A percentile compares a stretch with the other conserved stretches of the same genome.
phyloP scores from a whole-genome alignment of 2,888 invertebrate genomes.

The Netelia inedita region DNA sequence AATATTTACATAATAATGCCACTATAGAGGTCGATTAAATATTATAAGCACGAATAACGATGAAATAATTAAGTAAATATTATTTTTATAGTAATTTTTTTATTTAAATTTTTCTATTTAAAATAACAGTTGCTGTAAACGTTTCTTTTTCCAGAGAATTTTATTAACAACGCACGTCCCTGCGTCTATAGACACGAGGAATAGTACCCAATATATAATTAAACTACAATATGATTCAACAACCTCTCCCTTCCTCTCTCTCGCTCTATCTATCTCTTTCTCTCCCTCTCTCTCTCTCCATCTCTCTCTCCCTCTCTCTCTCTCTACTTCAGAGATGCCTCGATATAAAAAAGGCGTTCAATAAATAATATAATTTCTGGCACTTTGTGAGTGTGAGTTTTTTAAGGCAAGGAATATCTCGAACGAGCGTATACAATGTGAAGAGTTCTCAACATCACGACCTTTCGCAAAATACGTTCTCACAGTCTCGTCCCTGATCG shows the following conservation, averaged over 20 bases:
- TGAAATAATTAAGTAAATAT: too few relatives aligned
- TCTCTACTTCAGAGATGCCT: conserved; percentile 14
- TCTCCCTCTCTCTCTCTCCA: conserved; percentile 1
- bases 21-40: background rate
- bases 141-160: conserved; percentile 64
- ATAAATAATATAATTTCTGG: conserved; percentile 62
- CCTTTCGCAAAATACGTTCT: conserved; percentile 28
- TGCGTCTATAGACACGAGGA: conserved; percentile 15
- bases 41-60: background rate
- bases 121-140: background rate
- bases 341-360: conserved; percentile 39
- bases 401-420: background rate
- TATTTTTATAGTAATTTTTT: too few relatives aligned
- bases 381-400: conserved; percentile 26
- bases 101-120: background rate
- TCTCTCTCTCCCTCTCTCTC: conserved; percentile 17
- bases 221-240: conserved; percentile 43
- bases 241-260: conserved; percentile 14
- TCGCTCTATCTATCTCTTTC: conserved; percentile 19
- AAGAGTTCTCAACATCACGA: background rate
- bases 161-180: conserved; percentile 60
- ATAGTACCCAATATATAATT: conserved; percentile 38
- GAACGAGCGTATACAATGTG: too few relatives aligned
- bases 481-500: background rate
- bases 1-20: background rate